These are phyloP conservation scores for Myotis lucifugus DNA, from an alignment of 2,113 vertebrate species.

Conservation along the genomic window DNA sequence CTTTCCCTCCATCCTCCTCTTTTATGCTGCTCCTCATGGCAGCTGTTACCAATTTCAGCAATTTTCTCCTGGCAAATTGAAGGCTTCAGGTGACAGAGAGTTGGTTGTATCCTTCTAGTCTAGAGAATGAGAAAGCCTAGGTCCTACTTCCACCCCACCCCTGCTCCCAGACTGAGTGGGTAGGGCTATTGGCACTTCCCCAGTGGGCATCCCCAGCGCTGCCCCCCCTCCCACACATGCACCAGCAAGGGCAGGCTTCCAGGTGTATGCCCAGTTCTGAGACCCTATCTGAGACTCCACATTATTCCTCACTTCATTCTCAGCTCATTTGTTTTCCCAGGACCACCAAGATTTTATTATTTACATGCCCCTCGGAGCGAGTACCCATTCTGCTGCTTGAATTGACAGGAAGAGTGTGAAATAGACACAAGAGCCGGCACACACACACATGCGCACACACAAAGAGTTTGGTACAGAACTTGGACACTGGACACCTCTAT, in stretches of 20 bases:
- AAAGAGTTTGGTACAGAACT: neutral
- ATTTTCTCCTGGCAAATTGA: conserved; percentile 82
- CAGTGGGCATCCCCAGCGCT: neutral
- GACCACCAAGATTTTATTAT: neutral
- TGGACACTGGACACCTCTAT: neutral
- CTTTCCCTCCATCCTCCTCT: neutral
- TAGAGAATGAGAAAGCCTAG: neutral
- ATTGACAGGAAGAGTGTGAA: neutral
- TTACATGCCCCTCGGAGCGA: neutral
- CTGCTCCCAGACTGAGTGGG: too few species aligned
- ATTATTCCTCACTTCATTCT: neutral
- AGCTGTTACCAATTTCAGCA: conserved; percentile 85
- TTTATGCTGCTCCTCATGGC: neutral
- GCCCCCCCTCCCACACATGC: rapidly evolving
- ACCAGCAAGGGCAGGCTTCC: neutral
- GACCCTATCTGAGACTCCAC: neutral
- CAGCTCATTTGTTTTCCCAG: neutral
- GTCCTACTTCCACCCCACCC: neutral
- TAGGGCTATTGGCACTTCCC: neutral
- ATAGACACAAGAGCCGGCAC: neutral
- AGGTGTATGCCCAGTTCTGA: neutral
- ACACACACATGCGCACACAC: neutral
- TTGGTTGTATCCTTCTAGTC: neutral
- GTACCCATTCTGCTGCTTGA: neutral
- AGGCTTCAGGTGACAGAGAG: conserved; percentile 54